Conservation (phyloP, 2,113 vertebrate species). For the Gasterosteus aculeatus region DNA sequence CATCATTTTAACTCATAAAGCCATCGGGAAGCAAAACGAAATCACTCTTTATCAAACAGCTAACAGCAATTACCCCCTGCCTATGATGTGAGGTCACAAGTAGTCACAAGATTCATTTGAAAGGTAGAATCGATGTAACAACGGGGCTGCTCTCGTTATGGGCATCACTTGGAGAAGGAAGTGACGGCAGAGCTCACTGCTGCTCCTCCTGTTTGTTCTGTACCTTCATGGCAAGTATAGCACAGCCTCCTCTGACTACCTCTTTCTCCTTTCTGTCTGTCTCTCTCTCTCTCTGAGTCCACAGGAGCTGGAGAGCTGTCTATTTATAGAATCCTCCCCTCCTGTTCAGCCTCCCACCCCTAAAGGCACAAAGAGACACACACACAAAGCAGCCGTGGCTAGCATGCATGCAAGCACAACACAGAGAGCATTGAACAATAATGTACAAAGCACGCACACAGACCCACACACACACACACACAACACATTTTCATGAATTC, state of each 20-base stretch:
- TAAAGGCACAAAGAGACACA: conserved; percentile 58
- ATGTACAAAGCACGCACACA: conserved; percentile 19
- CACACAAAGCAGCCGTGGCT: conserved; percentile 55
- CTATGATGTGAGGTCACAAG: background rate
- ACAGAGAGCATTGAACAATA: conserved; percentile 21
- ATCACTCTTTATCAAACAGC: background rate
- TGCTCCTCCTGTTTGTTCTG: conserved; percentile 37
- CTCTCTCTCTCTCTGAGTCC: conserved; percentile 23
- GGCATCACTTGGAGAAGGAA: conserved; percentile 48
- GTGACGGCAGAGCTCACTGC: conserved; percentile 28
- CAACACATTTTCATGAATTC: background rate
- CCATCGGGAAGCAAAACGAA: background rate
- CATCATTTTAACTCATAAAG: background rate
- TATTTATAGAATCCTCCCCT: conserved; percentile 68
- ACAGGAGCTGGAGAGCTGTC: conserved; percentile 60
- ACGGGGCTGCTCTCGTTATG: conserved; percentile 28
- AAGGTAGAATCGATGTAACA: conserved; percentile 4
- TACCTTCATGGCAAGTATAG: conserved; percentile 17
- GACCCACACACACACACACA: conserved; percentile 6
- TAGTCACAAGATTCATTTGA: background rate
- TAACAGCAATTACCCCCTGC: background rate
- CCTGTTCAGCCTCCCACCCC: conserved; percentile 59
- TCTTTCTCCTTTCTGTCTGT: conserved; percentile 28
- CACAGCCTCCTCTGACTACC: conserved; percentile 19
- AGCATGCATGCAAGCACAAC: conserved; percentile 32